These are phyloP conservation scores for Toxostoma redivivum DNA, from an alignment of 2,113 vertebrate genomes.

Conservation along the genomic window DNA sequence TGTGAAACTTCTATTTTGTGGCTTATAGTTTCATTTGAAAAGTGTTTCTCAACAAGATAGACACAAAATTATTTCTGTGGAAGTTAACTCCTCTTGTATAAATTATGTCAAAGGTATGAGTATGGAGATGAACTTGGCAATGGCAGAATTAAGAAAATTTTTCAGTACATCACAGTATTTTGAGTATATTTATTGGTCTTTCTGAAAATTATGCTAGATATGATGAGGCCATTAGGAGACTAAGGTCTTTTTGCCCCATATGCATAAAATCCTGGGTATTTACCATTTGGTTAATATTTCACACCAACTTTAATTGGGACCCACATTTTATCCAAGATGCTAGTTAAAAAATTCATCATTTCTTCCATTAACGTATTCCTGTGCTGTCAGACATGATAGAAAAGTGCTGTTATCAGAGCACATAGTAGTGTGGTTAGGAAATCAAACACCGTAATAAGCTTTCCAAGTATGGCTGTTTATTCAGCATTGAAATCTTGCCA, in stretches of 20 bases:
- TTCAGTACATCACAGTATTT: not conserved
- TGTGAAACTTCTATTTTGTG: not conserved
- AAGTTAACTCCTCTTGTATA: not conserved
- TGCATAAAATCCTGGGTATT: not conserved
- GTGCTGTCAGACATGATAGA: not conserved
- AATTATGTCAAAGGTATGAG: not conserved
- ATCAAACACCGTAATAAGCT: not conserved
- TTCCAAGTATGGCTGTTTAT: not conserved
- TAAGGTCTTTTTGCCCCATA: not conserved
- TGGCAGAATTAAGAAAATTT: not conserved
- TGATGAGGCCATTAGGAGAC: not conserved
- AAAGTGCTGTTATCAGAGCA: not conserved
- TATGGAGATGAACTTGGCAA: accelerated
- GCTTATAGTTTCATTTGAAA: not conserved
- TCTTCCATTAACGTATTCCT: not conserved
- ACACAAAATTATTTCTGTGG: not conserved
- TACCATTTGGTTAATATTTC: not conserved
- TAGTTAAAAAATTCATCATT: not conserved
- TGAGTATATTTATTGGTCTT: not conserved
- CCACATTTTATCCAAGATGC: not conserved
- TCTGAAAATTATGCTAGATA: not conserved
- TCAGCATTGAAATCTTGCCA: not conserved
- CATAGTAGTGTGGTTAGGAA: not conserved
- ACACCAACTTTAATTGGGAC: not conserved
- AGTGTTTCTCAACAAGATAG: not conserved